Percentiles rank a stretch among this genome's conserved stretches.
These are phyloP conservation scores for Tapirus terrestris DNA, from an alignment of 2,113 vertebrate genomes.

Conservation along the genomic window DNA sequence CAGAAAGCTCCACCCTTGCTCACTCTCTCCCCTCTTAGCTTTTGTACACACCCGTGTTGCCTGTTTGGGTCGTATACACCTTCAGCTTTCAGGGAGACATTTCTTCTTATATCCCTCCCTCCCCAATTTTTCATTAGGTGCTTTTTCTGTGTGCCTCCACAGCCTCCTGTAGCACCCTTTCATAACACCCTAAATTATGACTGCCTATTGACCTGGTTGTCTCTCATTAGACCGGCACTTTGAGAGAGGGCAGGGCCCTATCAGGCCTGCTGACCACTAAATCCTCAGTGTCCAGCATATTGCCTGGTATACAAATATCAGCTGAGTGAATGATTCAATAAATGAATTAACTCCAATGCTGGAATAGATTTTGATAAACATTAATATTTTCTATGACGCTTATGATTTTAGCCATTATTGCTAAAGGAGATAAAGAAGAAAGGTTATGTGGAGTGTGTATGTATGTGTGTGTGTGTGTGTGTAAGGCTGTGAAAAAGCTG, in stretches of 20 bases:
- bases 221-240: not conserved
- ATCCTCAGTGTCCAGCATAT: not conserved
- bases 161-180: not conserved
- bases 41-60: not conserved
- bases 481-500: not conserved
- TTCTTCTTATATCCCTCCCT: not conserved
- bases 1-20: fast-evolving
- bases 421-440: not conserved
- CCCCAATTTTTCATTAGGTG: not conserved
- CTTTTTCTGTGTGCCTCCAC: not conserved
- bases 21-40: too few species aligned
- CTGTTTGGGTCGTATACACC: not conserved
- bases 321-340: not conserved
- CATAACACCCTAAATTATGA: not conserved
- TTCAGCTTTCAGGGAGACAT: not conserved
- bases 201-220: not conserved
- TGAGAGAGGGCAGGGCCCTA: not conserved
- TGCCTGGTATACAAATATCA: not conserved
- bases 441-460: not conserved
- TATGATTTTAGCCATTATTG: not conserved
- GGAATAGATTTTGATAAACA: not conserved
- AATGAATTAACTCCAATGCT: not conserved
- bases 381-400: not conserved
- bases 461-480: not conserved
- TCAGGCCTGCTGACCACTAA: not conserved